phyloP scores from a whole-genome alignment of 2,888 invertebrate species.

The Ophion costatus region DNA sequence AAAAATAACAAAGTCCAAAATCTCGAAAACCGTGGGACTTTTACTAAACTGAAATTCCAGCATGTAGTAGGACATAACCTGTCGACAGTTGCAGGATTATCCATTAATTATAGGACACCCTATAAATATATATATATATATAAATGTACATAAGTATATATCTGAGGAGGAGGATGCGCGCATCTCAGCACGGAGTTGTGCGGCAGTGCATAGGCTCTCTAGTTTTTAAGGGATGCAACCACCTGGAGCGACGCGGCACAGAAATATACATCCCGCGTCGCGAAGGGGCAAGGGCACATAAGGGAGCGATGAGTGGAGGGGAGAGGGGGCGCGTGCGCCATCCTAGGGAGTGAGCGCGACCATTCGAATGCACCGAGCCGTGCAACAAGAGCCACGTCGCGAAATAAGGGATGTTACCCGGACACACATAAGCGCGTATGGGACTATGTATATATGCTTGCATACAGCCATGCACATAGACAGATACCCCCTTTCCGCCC shows the following conservation, averaged over 20 bases:
- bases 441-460: constrained; percentile 26
- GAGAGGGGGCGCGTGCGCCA: constrained; percentile 57
- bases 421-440: constrained; percentile 59
- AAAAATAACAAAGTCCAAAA: no score
- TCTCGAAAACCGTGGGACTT: no score
- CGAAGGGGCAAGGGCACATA: background rate
- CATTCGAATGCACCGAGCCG: constrained; percentile 82
- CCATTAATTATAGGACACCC: no score
- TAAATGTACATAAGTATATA: no score
- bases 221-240: constrained; percentile 72
- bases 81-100: no score
- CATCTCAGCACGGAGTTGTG: constrained; percentile 8
- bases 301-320: background rate
- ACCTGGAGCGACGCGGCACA: constrained; percentile 73
- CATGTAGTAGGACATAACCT: no score
- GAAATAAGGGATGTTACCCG: constrained; percentile 81
- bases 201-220: constrained; percentile 12
- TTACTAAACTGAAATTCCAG: no score
- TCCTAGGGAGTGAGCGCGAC: constrained; percentile 78
- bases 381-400: constrained; percentile 81
- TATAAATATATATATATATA: no score
- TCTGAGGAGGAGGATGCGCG: constrained; percentile 3
- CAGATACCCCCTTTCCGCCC: constrained; percentile 22
- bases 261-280: constrained; percentile 28
- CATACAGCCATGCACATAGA: background rate